Base-by-base conservation (phyloP, 2,113 vertebrate genomes). In the Rutilus rutilus region DNA sequence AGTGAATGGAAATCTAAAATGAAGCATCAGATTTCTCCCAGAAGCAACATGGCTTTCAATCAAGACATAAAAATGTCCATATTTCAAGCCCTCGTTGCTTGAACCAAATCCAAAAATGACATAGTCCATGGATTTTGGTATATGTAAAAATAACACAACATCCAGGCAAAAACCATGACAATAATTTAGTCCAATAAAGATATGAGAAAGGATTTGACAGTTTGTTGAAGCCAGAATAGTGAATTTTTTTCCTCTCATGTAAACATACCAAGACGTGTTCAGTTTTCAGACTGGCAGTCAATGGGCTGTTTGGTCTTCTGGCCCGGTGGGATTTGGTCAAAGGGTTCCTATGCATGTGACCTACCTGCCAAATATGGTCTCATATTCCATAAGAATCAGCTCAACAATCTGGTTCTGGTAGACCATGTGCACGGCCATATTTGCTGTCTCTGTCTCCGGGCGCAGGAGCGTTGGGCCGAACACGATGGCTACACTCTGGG, bases 361-460 rank as follows among this genome's bases (percentile, higher is more conserved):
- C 92, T 95, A 95, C 93, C 92, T 92, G 90, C 96, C 95, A 6
- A 99, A 99, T 91, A 99, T 91, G 75, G 93, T 94, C 90, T 96
- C 97, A 74, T 97, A 92, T 91, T 99, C 97, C 88, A 97, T 92
- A 47, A 99, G 94, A 87, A 99, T 96, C 67, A 99, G 94, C 88
- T 99, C 98, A 89, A 99, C 98, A 71, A 99, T 99, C 94, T 99
- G 98, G 93, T 99, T 99, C 93, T 98, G 98, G 91, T 99, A 99
- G 0, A 99, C 95, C 84, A 98, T 98, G 92, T 99, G 97, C 85
- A 99, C 93, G 1, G 97, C 98, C 92, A 98, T 99, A 89, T 98
- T 98, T 87, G 93, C 93, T 88, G 95, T 97, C 93, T 99, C 98
- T 1, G 92, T 96, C 90, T 99, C 98, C 10, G 97, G 98, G 39